Evolutionary conservation across 1,140 invertebrate genomes (phyloP), one percentile per base, ranked within the genome.

Genomic region (Colletes latitarsis): DNA sequence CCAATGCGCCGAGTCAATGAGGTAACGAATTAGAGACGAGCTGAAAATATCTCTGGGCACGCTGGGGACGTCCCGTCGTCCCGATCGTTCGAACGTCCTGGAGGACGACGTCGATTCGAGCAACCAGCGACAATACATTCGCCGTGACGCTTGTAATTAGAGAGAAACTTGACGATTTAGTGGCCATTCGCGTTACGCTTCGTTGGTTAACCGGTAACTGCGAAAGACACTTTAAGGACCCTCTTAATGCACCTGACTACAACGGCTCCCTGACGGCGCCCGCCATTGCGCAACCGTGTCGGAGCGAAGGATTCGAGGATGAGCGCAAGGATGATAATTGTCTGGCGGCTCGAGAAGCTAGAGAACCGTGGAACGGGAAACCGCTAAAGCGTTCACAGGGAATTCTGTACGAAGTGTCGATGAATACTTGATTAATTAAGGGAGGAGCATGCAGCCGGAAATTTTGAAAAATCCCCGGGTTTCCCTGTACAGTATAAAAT

Each of bases 101-200:
- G 12, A 41, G 53, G n/a, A 17, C 6, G 10, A 30, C 79, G 57
- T 49, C 49, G 60, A 30, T 30, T 46, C 41, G 17, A 46, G 39
- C 46, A 14, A 64, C 53, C 21, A 14, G 43, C 55, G 83, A 79
- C 84, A 75, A 82, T 86, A 75, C 74, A 71, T 85, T 82, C 46
- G 55, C 79, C n/a, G 64, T 49, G 41, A 64, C 64, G 71, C 71
- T 82, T 68, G 83, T 85, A 86, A 86, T 86, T 86, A 86, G 70
- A 82, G 75, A 64, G 82, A 82, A 86, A 86, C 83, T 82, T 72
- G 80, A 86, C 84, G 84, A 86, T 86, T 86, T 86, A 85, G 70
- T 74, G 60, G 68, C 74, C 83, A 60, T 85, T 82, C 79, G 75
- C 67, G 62, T 68, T 66, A 17, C 78, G 58, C 64, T 69, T 73